Conservation (phyloP, 2,113 vertebrate genomes). For the Ophthalmolycus amberensis region DNA sequence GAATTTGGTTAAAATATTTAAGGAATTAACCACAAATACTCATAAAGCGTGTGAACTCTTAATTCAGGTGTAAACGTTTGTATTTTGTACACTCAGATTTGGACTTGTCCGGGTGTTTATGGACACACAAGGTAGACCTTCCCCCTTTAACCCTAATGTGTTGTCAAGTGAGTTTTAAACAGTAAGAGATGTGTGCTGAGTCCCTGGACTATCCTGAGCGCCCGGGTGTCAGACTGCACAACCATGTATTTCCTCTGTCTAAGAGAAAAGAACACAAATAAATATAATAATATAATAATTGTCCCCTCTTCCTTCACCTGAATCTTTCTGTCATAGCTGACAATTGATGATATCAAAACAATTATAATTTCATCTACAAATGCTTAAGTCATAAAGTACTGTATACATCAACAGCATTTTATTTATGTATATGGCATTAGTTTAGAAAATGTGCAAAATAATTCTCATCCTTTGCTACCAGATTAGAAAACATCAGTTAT, state of each 20-base stretch:
- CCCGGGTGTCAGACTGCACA: background rate
- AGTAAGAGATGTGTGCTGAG: background rate
- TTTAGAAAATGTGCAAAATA: slow-evolving; percentile 60
- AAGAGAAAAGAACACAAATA: background rate
- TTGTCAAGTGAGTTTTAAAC: slow-evolving; percentile 26
- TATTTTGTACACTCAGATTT: background rate
- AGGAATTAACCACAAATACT: background rate
- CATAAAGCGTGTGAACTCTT: background rate
- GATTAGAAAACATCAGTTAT: slow-evolving; percentile 31
- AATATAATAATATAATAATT: slow-evolving; percentile 4
- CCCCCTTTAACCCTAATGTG: background rate
- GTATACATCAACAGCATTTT: background rate
- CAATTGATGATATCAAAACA: background rate
- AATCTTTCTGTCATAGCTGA: slow-evolving; percentile 6
- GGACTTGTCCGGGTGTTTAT: slow-evolving; percentile 10
- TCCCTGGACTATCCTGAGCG: background rate
- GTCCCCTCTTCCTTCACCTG: background rate
- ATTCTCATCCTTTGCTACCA: background rate
- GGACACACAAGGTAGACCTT: background rate
- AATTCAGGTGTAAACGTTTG: background rate
- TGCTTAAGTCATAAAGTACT: background rate
- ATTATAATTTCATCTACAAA: slow-evolving; percentile 3
- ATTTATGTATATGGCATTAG: slow-evolving; percentile 14
- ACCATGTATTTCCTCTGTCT: background rate
- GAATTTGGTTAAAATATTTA: slow-evolving; percentile 29